These are phyloP conservation scores for Megastigmus dorsalis DNA, from an alignment of 2,888 invertebrate genomes.

Conservation along the genomic window DNA sequence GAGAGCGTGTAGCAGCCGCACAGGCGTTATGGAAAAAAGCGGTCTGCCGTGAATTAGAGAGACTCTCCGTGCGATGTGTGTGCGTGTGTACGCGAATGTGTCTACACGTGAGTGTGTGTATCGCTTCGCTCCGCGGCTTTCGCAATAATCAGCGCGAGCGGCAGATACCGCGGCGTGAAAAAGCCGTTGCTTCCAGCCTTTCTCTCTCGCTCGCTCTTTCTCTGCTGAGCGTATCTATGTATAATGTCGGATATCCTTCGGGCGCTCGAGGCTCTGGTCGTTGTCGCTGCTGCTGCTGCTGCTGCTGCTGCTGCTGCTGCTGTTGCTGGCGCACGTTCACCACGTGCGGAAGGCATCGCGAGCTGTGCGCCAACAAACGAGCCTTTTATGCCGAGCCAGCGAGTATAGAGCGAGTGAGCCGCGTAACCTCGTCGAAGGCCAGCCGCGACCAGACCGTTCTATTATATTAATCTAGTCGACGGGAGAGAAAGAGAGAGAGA, in stretches of 20 bases:
- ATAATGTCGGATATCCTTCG: constrained; percentile 48
- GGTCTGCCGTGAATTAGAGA: constrained; percentile 61
- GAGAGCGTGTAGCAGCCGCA: constrained; percentile 1
- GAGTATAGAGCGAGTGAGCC: too few species aligned
- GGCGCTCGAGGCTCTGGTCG: constrained; percentile 2
- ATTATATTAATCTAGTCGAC: constrained; percentile 37
- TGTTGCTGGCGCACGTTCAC: too few species aligned
- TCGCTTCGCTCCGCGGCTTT: constrained; percentile 35
- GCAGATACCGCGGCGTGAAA: constrained; percentile 32
- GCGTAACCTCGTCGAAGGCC: constrained; percentile 51
- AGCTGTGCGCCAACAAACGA: constrained; percentile 36
- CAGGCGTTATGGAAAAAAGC: constrained; percentile 44
- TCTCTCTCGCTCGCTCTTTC: background rate
- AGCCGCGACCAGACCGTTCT: background rate
- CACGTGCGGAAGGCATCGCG: constrained; percentile 46
- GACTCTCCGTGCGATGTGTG: too few species aligned
- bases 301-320: too few species aligned
- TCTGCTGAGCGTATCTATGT: constrained; percentile 13
- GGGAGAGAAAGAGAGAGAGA: too few species aligned
- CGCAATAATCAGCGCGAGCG: constrained; percentile 37
- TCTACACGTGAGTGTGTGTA: too few species aligned
- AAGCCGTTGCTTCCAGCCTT: constrained; percentile 24
- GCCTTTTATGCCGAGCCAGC: constrained; percentile 38
- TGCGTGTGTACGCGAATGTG: too few species aligned
- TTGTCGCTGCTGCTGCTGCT: too few species aligned